Evolutionary conservation across 2,113 vertebrate genomes (phyloP).

Genomic region (Syrmaticus mikado): DNA sequence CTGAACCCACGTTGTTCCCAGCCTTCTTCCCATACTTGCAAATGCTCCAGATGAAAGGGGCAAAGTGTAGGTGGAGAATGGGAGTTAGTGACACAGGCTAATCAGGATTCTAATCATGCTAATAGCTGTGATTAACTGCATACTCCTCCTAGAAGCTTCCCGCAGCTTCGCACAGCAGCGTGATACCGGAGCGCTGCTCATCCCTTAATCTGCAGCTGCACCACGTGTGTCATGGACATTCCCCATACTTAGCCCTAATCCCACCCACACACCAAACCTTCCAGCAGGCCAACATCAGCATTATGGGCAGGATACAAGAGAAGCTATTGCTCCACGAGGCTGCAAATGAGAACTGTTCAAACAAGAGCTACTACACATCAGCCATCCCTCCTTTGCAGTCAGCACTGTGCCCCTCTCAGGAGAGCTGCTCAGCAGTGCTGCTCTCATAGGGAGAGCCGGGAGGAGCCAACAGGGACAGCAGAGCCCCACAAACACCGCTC

Average conservation of each 20-base stretch:
- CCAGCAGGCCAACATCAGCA: neutral
- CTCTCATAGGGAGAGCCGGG: neutral
- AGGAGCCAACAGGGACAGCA: neutral
- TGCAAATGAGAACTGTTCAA: neutral
- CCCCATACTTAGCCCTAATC: neutral
- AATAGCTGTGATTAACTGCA: constrained; percentile 68
- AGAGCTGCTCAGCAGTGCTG: neutral
- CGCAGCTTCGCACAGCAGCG: neutral
- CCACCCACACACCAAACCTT: neutral
- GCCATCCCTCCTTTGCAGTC: neutral
- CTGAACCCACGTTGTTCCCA: neutral
- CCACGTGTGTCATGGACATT: neutral
- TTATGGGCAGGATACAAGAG: neutral
- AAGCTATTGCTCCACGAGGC: neutral
- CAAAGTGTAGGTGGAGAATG: neutral
- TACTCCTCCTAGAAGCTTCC: constrained; percentile 41
- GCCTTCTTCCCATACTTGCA: neutral
- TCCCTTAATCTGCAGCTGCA: constrained; percentile 13
- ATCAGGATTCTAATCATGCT: constrained; percentile 60
- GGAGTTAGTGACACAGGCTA: constrained; percentile 53
- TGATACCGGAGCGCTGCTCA: neutral
- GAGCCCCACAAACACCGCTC: too few species aligned
- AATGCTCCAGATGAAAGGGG: neutral
- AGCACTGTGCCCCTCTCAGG: neutral
- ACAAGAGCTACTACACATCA: neutral